A percentile compares a stretch with the other conserved stretches of the same genome.
phyloP scores from a whole-genome alignment of 1,140 invertebrate genomes.

The Sitodiplosis mosellana region DNA sequence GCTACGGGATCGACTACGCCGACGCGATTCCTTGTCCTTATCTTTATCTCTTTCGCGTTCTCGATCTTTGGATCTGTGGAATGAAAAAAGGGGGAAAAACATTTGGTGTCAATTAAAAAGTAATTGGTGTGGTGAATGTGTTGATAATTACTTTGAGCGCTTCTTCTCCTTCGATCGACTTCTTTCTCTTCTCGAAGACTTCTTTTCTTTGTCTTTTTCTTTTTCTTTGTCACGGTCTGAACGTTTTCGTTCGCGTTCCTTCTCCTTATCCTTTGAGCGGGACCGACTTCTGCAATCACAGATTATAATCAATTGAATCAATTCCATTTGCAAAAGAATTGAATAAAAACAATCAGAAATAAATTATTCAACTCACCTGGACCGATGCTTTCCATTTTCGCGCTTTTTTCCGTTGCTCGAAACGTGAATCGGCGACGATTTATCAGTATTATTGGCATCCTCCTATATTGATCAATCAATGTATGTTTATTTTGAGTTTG shows the following conservation, averaged over 20 bases:
- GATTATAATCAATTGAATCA: not conserved
- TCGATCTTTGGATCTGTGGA: slow-evolving; percentile 18
- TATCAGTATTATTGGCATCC: no score
- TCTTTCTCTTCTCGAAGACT: slow-evolving; percentile 4
- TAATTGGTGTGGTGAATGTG: no score
- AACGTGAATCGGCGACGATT: not conserved
- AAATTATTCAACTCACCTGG: no score
- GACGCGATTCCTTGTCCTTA: slow-evolving; percentile 11
- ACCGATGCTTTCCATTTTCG: slow-evolving; percentile 2
- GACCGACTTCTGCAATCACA: not conserved
- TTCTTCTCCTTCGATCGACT: slow-evolving; percentile 2
- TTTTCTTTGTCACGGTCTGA: slow-evolving; percentile 4
- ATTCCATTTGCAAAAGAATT: not conserved
- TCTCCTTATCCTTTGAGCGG: not conserved
- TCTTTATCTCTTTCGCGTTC: slow-evolving; percentile 22
- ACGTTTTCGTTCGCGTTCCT: not conserved
- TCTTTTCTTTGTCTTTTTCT: slow-evolving; percentile 3
- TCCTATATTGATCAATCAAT: no score
- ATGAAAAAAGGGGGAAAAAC: no score
- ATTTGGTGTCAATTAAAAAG: no score
- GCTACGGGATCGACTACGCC: slow-evolving; percentile 20
- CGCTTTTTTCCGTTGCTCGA: slow-evolving; percentile 1
- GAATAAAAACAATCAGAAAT: no score
- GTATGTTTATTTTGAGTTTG: no score
- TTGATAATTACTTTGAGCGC: no score